These are phyloP conservation scores for Pipistrellus nathusii DNA, from an alignment of 2,797 vertebrate species.

Conservation along the genomic window DNA sequence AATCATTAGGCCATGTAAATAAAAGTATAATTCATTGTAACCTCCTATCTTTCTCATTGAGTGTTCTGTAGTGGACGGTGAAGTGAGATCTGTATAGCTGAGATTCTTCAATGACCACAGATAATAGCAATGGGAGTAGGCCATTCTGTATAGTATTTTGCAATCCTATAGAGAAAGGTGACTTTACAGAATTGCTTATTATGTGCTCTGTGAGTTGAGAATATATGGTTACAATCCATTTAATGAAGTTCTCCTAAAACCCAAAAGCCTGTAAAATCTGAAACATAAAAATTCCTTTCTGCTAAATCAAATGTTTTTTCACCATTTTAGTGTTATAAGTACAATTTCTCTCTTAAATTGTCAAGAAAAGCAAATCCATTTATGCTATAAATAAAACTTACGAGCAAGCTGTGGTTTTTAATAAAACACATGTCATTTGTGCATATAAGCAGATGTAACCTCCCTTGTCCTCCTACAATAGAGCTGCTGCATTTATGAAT, in stretches of 20 bases:
- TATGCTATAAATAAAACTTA: constrained; percentile 61
- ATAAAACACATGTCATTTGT: constrained; percentile 65
- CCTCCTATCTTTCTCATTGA: background rate
- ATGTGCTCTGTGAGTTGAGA: constrained; percentile 50
- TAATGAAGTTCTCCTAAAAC: constrained; percentile 81
- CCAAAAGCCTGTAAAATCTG: constrained; percentile 72
- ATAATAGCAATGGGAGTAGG: constrained; percentile 8
- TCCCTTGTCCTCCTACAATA: constrained; percentile 15
- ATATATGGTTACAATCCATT: constrained; percentile 77
- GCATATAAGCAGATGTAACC: constrained; percentile 47
- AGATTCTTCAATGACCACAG: constrained; percentile 49
- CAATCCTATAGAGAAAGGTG: constrained; percentile 45
- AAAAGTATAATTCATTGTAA: background rate
- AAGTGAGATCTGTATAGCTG: constrained; percentile 43
- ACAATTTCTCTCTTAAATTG: constrained; percentile 54
- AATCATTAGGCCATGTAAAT: constrained; percentile 40
- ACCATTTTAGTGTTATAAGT: constrained; percentile 56
- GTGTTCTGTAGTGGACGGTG: background rate
- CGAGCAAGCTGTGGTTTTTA: constrained; percentile 66
- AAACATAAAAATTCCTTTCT: constrained; percentile 75
- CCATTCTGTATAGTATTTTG: background rate
- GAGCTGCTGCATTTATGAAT: constrained; percentile 57
- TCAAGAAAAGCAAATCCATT: constrained; percentile 67
- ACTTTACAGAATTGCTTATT: constrained; percentile 72
- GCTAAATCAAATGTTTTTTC: constrained; percentile 77